phyloP scores from a whole-genome alignment of 2,113 vertebrate genomes.

The Pristiophorus japonicus region DNA sequence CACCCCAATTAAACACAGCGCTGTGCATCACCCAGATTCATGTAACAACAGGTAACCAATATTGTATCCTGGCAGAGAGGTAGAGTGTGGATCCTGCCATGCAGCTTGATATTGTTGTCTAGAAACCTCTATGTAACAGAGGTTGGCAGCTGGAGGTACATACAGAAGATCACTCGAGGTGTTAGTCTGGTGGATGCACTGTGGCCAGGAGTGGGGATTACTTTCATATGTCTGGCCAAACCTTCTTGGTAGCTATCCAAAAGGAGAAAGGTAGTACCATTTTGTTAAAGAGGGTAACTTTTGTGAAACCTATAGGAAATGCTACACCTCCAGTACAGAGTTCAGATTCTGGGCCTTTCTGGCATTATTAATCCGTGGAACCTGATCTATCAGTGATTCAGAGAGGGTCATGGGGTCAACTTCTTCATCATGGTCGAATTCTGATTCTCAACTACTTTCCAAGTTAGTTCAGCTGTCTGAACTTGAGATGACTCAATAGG shows the following conservation, averaged over 20 bases:
- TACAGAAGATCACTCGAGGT: neutral
- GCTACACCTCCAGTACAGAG: neutral
- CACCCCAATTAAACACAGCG: neutral
- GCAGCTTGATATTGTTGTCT: neutral
- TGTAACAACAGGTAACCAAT: neutral
- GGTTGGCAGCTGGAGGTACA: neutral
- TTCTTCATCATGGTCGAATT: neutral
- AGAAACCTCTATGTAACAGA: neutral
- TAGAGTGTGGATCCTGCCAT: neutral
- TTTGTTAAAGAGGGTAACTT: neutral
- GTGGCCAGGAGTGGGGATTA: neutral
- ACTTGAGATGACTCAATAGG: neutral
- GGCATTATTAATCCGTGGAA: neutral
- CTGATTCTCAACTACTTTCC: neutral
- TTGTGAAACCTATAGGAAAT: neutral
- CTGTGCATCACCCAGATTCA: neutral
- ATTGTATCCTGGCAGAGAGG: neutral
- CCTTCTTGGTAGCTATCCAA: neutral
- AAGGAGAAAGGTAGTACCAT: neutral
- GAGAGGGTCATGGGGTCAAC: neutral
- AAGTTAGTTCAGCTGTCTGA: neutral
- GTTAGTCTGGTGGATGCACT: too few relatives aligned
- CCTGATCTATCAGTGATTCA: neutral
- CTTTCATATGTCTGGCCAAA: neutral
- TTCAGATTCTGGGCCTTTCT: too few relatives aligned